Evolutionary conservation across 2,888 invertebrate species (phyloP), one percentile per base, ranked within the genome.

Genomic region (Orchesella flavescens): DNA sequence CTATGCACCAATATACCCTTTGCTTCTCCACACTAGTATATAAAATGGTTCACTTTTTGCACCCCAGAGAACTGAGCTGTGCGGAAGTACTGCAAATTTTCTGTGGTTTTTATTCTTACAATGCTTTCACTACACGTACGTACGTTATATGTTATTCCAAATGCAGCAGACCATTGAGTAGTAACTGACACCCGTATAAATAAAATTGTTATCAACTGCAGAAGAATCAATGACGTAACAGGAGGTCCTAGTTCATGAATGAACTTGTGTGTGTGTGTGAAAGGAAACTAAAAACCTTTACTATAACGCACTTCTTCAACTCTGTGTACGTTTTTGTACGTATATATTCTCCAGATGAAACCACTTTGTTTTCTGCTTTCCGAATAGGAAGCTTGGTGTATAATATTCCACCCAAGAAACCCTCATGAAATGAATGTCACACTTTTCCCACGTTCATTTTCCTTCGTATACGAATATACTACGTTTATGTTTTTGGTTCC

Each of bases 41-140:
- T 2, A 34, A 34, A 34, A 4, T 34, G 34, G 3, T 7, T 7
- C 34, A 4, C 34, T 34, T 34, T 34, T 34, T 34, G 34, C 34
- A 34, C 34, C 34, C 34, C 34, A 34, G 34, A 34, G 7, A 34
- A 4, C 34, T 7, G 3, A 34, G 34, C 17, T 17, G 23, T 74
- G 61, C 73, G 63, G 73, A 63, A 74, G 74, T 74, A 65, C 72
- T 57, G 74, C 49, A 23, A 53, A 53, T 66, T 66, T 17, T 66
- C 55, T 55, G 69, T 69, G 69, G 69, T 63, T 65, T 57, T 65
- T 61, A 61, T 61, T 10, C 61, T 44, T 66, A 63, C 63, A 21
- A 63, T 46, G 73, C 59, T 73, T 74, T 74, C 74, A 63, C 74
- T 65, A 13, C 46, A 63, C 46, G 46, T n/a, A n/a, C n/a, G n/a